Conservation (phyloP, 35 echinoderm and acorn worm species). For the Hemicentrotus pulcherrimus region DNA sequence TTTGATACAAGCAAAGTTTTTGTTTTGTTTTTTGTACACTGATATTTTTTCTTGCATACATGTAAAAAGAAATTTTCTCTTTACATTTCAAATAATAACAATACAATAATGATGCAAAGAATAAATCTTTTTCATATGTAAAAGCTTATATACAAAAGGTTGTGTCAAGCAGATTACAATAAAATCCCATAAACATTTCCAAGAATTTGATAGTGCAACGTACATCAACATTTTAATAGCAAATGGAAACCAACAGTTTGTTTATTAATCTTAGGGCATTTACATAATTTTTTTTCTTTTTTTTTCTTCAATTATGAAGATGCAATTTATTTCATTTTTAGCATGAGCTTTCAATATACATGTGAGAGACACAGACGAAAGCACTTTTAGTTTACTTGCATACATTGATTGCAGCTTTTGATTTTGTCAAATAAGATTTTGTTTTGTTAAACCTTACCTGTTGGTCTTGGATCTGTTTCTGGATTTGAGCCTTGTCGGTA, state of each 20-base stretch:
- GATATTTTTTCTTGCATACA: too few species aligned
- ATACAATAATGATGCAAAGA: too few species aligned
- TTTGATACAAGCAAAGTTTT: background rate
- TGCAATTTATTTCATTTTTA: background rate
- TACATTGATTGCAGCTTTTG: background rate
- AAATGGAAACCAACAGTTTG: too few species aligned
- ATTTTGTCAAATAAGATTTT: background rate
- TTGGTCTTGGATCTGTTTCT: slow-evolving; percentile 83
- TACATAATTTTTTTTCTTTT: background rate
- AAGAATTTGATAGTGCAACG: too few species aligned
- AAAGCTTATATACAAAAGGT: too few species aligned
- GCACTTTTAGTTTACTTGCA: background rate
- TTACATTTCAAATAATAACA: too few species aligned
- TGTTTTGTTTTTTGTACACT: background rate
- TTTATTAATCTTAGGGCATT: too few species aligned
- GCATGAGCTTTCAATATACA: background rate
- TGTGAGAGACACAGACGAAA: background rate
- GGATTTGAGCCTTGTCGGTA: slow-evolving; percentile 84
- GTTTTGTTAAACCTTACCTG: slow-evolving; percentile 60
- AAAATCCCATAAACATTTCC: too few species aligned
- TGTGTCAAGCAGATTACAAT: too few species aligned
- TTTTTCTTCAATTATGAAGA: background rate
- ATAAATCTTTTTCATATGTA: too few species aligned
- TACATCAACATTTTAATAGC: too few species aligned
- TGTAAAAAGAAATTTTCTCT: too few species aligned